Conservation (phyloP, 2,888 invertebrate genomes). For the Clostera curtula region DNA sequence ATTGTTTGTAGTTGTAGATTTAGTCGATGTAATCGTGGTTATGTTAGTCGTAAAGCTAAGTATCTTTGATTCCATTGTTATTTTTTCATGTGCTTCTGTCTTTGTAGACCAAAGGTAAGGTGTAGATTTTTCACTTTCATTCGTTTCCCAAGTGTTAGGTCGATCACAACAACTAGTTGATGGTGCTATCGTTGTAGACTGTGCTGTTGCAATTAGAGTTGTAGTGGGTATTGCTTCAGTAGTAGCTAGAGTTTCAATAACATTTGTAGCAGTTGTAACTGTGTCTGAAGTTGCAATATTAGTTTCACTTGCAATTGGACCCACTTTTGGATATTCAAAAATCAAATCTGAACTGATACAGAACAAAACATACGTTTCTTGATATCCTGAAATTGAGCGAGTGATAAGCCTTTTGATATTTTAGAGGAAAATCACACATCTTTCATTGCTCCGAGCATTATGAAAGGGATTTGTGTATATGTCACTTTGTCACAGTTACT, state of each 20-base stretch:
- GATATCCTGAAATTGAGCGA: conserved; percentile 21
- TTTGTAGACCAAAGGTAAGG: not conserved
- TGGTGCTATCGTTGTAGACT: not conserved
- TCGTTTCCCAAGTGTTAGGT: conserved; percentile 13
- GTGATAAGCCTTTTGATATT: too few species aligned
- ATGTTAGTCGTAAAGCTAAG: too few species aligned
- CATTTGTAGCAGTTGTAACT: conserved; percentile 1
- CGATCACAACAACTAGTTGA: conserved; percentile 10
- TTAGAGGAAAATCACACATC: too few species aligned
- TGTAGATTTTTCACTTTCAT: not conserved
- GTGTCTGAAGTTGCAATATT: not conserved
- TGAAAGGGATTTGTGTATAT: too few species aligned
- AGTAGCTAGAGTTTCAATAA: conserved; percentile 1
- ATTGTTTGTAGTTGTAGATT: conserved; percentile 2
- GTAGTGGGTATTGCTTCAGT: conserved; percentile 1
- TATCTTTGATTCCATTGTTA: too few species aligned
- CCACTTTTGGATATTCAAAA: conserved; percentile 2
- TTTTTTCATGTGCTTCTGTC: too few species aligned
- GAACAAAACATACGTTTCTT: conserved; percentile 31
- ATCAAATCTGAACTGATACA: conserved; percentile 24
- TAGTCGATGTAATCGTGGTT: conserved; percentile 2
- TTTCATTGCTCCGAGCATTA: too few species aligned
- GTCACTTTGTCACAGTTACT: too few species aligned
- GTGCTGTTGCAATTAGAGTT: not conserved
- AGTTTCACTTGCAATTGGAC: not conserved